Base-by-base conservation (phyloP, 2,113 vertebrate genomes). In the Salvator merianae region DNA sequence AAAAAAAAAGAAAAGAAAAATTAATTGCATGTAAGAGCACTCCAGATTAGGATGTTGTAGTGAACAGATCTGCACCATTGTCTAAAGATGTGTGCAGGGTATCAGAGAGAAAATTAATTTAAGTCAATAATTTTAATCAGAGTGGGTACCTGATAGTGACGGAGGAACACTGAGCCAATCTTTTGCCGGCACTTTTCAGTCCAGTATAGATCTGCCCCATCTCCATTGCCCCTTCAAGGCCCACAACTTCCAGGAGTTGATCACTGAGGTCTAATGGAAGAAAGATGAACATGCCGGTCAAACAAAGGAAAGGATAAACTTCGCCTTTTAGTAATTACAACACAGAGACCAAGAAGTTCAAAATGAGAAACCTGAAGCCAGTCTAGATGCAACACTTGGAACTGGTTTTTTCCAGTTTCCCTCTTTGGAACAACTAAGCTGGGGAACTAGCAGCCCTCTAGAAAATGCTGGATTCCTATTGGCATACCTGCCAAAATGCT, bases 191-290 rank as follows among this genome's bases (percentile, higher is more conserved):
- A 0, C 98, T 99, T 95, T 99, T 99, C 92, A 99, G 96, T 73
- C 98, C 98, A 0, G 98, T 99, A 95, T 99, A 99, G 96, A 99
- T 99, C 96, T 99, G 98, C 4, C 98, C 98, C 98, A 99, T 99
- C 89, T 99, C 98, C 93, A 99, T 99, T 0, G 98, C 98, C 2
- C 98, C 98, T 79, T 99, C 98, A 38, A 99, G 97, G 36, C 98
- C 98, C 55, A 99, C 98, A 88, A 99, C 98, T 93, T 99, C 98
- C 89, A 99, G 90, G 82, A 98, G 96, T 77, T 97, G 98, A 93
- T 99, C 98, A 1, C 98, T 97, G 90, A 99, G 96, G 83, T 98
- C 98, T 99, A 94, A 47, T 88, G 75, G 87, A n/a, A 93, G 72
- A 90, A 59, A 59, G 40, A 20, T 1, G 0, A 0, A 74, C 32